Evolutionary conservation across 2,113 vertebrate species (phyloP), one percentile per base, ranked within the genome.

Genomic region (Chauna torquata): DNA sequence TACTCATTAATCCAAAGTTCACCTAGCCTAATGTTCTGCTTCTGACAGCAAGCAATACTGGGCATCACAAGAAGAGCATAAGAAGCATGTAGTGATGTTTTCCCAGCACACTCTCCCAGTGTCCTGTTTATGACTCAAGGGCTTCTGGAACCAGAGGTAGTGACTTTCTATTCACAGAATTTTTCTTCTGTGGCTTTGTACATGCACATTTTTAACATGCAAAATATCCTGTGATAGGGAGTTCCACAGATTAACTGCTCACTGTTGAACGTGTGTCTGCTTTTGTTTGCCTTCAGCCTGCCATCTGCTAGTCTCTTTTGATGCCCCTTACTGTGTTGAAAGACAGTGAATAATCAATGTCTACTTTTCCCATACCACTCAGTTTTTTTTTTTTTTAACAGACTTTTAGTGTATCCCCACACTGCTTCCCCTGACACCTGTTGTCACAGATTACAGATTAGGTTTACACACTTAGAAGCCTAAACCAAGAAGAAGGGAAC

Each of bases 1-100:
- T 65, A 83, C 11, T 91, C 59, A 32, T 77, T 83, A 89, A 91
- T 86, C 68, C 84, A 16, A 95, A 92, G 17, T 80, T 71, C 57
- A 71, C 45, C 36, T 86, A 80, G 12, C 17, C 32, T 76, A 72
- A 76, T 69, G 59, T 38, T 86, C 58, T 80, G 32, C 54, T 83
- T 72, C 80, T 91, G 61, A 44, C 30, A 75, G 61, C 52, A 44
- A 27, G 57, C 27, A 82, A 62, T 54, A 25, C 47, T 30, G 61
- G 27, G 28, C 17, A 44, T 79, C 15, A 18, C 7, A 12, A 83
- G 38, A 83, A 79, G 10, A 82, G 27, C 17, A 3, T 8, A 69
- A 36, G 12, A 69, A 36, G 12, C 1, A 2, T 16, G 45, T 22
- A 34, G 38, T 8, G 23, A 72, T 34, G 47, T 16, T 40, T 81